Evolutionary conservation across 2,888 invertebrate species (phyloP), one percentile per base, ranked within the genome.

Genomic region (Nemurella pictetii): DNA sequence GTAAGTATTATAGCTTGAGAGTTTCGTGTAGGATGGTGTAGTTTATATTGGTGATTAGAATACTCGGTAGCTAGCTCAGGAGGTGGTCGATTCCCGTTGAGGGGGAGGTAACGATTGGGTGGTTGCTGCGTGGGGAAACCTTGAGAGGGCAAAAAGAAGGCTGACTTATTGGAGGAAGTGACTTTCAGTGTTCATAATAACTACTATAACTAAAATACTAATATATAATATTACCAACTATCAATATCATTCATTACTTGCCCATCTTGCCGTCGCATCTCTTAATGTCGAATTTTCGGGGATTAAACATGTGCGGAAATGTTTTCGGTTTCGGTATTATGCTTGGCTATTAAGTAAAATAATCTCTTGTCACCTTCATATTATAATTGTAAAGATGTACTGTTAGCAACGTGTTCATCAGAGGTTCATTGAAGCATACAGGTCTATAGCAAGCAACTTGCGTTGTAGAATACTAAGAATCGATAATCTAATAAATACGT

Each of bases 381-480:
- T 55, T 55, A 12, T 20, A 55, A 20, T 12, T 20, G 9, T 55
- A 55, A 55, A 2, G 20, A 55, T 7, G 55, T 20, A 55, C 1
- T 55, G 55, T 55, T 7, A 55, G 55, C 1, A 20, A 9, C 2
- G 55, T 55, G 3, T 55, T 55, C 55, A 55, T 55, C 55, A 55
- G 9, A 2, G 55, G 55, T 55, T 55, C 55, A 55, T 55, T 55
- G 55, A 55, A 55, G 55, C 55, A 55, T 55, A 55, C 55, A 55
- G 55, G 55, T 55, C 55, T 20, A 55, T 55, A 55, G 55, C 55
- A 55, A 55, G 55, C 55, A 78, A 82, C 82, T 27, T n/a, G n/a
- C 29, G 27, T 82, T 55, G 82, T 82, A 82, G 12, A n/a, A 82
- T 27, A 78, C n/a, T 78, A n/a, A 82, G 55, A 82, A 82, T 28